Evolutionary conservation across 2,797 vertebrate genomes (phyloP).

Genomic region (Darevskia nairensis): DNA sequence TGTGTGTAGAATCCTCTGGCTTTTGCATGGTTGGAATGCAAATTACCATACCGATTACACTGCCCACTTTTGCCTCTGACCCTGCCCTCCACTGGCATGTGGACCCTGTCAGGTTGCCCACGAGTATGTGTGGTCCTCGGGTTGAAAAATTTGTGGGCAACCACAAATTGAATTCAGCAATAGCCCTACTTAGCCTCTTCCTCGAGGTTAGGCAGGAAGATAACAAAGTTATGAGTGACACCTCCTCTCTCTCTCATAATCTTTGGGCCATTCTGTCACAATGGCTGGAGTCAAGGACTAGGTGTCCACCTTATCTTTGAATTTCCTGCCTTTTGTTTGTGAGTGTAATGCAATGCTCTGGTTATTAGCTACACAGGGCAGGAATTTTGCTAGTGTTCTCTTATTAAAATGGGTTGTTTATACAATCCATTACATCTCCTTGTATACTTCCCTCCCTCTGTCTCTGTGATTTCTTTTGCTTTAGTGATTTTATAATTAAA

Average conservation of each 20-base stretch:
- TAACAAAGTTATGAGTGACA: neutral
- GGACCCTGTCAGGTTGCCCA: too few species aligned
- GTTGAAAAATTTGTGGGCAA: too few species aligned
- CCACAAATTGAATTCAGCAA: too few species aligned
- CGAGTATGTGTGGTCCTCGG: too few species aligned
- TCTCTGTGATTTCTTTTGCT: neutral
- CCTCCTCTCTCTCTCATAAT: slow-evolving; percentile 13
- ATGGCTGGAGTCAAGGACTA: slow-evolving; percentile 41
- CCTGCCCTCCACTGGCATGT: too few species aligned
- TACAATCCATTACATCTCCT: neutral
- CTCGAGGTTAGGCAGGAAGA: neutral
- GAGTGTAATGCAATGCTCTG: fast-evolving
- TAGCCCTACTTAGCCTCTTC: neutral
- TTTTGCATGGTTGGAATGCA: too few species aligned
- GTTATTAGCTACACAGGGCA: neutral
- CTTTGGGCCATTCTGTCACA: slow-evolving; percentile 24
- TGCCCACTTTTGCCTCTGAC: too few species aligned
- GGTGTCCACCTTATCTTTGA: slow-evolving; percentile 44
- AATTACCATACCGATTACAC: too few species aligned
- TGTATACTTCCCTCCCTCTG: neutral
- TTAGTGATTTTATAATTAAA: slow-evolving; percentile 11
- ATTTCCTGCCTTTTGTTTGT: slow-evolving; percentile 47
- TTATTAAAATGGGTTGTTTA: slow-evolving; percentile 22
- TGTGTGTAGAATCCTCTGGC: too few species aligned
- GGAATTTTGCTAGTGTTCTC: slow-evolving; percentile 19